phyloP scores from a whole-genome alignment of 2,113 vertebrate species.

The Serinus canaria region DNA sequence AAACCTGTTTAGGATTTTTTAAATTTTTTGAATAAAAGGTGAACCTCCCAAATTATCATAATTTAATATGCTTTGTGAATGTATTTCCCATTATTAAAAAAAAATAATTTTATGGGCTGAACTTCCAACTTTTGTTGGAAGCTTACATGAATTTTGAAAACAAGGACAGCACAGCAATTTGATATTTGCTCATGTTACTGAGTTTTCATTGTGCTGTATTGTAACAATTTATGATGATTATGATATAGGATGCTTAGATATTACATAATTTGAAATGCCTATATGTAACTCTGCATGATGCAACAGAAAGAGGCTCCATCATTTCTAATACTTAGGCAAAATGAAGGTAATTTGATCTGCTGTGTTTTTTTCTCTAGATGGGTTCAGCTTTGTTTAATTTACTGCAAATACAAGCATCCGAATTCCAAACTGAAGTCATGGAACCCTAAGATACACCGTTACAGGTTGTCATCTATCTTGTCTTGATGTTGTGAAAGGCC shows the following conservation, averaged over 20 bases:
- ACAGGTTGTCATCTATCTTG: conserved; percentile 71
- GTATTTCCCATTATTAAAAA: background rate
- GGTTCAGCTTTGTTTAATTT: conserved; percentile 73
- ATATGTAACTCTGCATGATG: conserved; percentile 55
- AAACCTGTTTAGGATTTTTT: background rate
- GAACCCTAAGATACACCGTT: conserved; percentile 71
- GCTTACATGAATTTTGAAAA: background rate
- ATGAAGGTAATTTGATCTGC: conserved; percentile 67
- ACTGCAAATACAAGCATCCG: conserved; percentile 68
- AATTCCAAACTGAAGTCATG: conserved; percentile 72
- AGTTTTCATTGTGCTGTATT: conserved; percentile 38
- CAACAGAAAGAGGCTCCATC: conserved; percentile 55
- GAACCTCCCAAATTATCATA: background rate
- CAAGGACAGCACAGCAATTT: conserved; percentile 25
- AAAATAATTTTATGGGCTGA: background rate
- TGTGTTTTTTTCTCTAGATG: conserved; percentile 71
- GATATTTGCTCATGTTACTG: background rate
- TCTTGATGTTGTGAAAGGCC: conserved; percentile 68
- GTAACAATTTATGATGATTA: background rate
- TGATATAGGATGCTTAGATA: conserved; percentile 22
- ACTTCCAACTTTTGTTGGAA: background rate
- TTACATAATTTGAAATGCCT: conserved; percentile 36
- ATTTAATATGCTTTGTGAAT: background rate
- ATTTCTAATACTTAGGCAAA: conserved; percentile 55
- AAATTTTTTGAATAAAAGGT: background rate